phyloP scores from a whole-genome alignment of 2,113 vertebrate genomes.

The Sminthopsis crassicaudata region DNA sequence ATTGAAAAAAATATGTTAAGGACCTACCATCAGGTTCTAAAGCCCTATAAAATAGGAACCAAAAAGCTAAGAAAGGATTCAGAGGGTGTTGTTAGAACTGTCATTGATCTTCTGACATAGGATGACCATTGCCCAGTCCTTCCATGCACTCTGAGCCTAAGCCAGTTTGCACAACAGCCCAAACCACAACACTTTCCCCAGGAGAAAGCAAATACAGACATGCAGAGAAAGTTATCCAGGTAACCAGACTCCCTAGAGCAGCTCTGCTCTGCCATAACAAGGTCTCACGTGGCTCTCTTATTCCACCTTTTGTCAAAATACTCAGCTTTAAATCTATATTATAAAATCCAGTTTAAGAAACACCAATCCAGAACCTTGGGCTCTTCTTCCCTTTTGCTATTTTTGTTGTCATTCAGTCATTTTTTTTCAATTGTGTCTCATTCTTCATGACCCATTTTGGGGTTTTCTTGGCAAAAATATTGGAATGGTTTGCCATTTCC shows the following conservation, averaged over 20 bases:
- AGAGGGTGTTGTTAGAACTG: neutral
- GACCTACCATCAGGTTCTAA: neutral
- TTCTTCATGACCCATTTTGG: neutral
- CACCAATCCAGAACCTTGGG: neutral
- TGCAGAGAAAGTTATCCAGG: neutral
- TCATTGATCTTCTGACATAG: neutral
- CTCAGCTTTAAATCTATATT: neutral
- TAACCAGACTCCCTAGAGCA: neutral
- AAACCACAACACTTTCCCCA: neutral
- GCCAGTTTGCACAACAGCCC: neutral
- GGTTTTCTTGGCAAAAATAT: neutral
- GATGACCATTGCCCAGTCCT: neutral
- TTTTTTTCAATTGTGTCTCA: neutral
- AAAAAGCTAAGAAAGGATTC: neutral
- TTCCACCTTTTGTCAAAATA: neutral
- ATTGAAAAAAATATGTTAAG: neutral
- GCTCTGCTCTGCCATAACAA: neutral
- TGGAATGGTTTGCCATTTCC: neutral
- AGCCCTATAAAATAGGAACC: neutral
- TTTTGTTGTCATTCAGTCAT: neutral
- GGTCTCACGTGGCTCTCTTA: neutral
- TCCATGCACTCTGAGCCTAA: neutral
- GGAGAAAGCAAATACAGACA: neutral
- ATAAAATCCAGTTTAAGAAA: neutral
- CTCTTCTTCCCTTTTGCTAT: neutral